Evolutionary conservation across 2,797 vertebrate species (phyloP), one percentile per base, ranked within the genome.

Genomic region (Hydrocynus forskahlii): DNA sequence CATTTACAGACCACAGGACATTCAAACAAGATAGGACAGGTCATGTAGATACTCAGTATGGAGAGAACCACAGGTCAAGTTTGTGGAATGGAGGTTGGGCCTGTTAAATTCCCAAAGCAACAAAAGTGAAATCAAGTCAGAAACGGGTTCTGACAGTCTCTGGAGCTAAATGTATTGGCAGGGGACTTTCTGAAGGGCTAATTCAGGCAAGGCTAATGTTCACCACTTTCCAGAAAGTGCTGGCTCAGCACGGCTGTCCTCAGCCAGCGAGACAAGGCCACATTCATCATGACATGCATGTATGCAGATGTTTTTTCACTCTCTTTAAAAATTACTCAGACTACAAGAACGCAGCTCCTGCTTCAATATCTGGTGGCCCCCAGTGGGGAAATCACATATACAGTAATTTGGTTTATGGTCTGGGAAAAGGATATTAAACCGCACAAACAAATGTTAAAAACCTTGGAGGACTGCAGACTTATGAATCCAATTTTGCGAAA

Each of bases 121-220:
- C 79, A 35, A 5, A 68, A 67, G 79, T 60, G 77, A 84, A 81
- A 76, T 80, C 71, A 75, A 68, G 84, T 25, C 70, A 79, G 73
- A 81, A 81, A 84, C 81, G 76, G 83, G 66, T 83, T 83, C 79
- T 79, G 84, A 83, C 79, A 81, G 80, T 83, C 81, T 81, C 66
- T 4, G 12, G 0, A 13, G 48, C 50, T 50, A 60, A 73, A 66
- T 54, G 75, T 73, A 72, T 68, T 16, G 21, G 59, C 73, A 21
- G 68, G 12, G 66, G 70, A 29, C 59, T 1, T 23, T 55, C 9
- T 1, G 50, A 55, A 19, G 19, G 50, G 70, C 68, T 72, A 71
- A 71, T 35, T 38, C 23, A 38, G 25, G 16, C 14, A 29, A 54
- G 69, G 19, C 64, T 67, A 43, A 67, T 67, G 38, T 21, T 67